Base-by-base conservation (phyloP, 2,888 invertebrate species). In the Petrophora chlorosata region DNA sequence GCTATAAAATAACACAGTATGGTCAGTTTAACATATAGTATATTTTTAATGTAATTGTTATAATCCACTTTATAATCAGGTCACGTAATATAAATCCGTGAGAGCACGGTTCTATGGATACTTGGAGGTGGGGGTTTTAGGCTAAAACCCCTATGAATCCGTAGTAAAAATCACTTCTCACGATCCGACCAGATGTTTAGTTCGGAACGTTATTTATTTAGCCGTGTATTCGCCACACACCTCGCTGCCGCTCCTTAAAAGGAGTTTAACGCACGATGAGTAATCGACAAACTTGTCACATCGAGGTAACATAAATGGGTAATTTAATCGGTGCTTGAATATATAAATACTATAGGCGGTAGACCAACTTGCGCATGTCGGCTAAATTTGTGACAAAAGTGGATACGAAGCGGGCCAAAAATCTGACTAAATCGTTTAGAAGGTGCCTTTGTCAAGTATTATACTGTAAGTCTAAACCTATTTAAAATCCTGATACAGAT, bases 1-100 rank as follows among this genome's bases (percentile, higher is more conserved):
- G 86, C 87, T 86, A 10, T 17, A 35, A 29, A 33, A 19, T 3
- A 33, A 17, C 19, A 29, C 29, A 47, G 32, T 12, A 19, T 19
- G 19, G 4, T 19, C 4, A 5, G 1, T 19, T 5, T 19, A 19
- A 22, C 22, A 22, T 2, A 8, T 22, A 22, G 22, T 22, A 22
- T 22, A n/a, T n/a, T n/a, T 22, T 22, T 22, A 17, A 17, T 17
- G 17, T 17, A 17, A 17, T 4, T n/a, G n/a, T n/a, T n/a, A n/a
- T n/a, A n/a, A n/a, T n/a, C n/a, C n/a, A n/a, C n/a, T n/a, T n/a
- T n/a, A n/a, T n/a, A n/a, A n/a, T n/a, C n/a, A n/a, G n/a, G n/a
- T n/a, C n/a, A n/a, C n/a, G n/a, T n/a, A n/a, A n/a, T n/a, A n/a
- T n/a, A n/a, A n/a, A n/a, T n/a, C n/a, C n/a, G n/a, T n/a, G n/a